Evolutionary conservation across 2,113 vertebrate genomes (phyloP).

Genomic region (Trematomus loennbergii): DNA sequence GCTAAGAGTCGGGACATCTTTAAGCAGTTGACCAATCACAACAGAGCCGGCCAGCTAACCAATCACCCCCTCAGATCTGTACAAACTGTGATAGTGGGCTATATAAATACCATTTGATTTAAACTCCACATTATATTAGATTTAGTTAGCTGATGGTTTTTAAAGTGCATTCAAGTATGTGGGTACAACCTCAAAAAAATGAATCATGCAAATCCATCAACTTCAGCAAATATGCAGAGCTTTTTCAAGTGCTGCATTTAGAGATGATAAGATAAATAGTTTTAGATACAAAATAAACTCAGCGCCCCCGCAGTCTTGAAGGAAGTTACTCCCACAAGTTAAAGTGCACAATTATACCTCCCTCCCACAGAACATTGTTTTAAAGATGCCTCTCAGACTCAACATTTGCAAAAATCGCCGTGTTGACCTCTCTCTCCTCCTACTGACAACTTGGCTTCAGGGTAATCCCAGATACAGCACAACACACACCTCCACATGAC

Average conservation of each 20-base stretch:
- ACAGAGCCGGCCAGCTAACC: too few species aligned
- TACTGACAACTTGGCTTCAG: not conserved
- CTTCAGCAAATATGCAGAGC: not conserved
- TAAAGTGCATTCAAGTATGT: not conserved
- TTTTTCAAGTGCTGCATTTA: not conserved
- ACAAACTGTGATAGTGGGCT: not conserved
- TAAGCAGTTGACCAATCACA: too few species aligned
- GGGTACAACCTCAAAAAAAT: not conserved
- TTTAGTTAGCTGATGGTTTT: not conserved
- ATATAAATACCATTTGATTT: too few species aligned
- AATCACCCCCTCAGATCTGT: too few species aligned
- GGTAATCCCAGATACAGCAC: conserved; percentile 11
- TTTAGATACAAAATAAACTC: not conserved
- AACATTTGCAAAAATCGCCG: too few species aligned
- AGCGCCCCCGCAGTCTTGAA: not conserved
- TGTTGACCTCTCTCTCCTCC: not conserved
- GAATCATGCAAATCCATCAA: not conserved
- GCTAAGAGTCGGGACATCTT: too few species aligned
- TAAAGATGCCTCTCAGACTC: not conserved
- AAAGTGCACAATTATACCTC: not conserved
- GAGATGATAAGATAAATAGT: not conserved
- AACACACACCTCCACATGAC: conserved; percentile 22
- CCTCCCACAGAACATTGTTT: not conserved
- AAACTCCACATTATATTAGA: not conserved
- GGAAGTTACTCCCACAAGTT: not conserved